phyloP scores from a whole-genome alignment of 2,888 invertebrate species.

The Beris morrisii region DNA sequence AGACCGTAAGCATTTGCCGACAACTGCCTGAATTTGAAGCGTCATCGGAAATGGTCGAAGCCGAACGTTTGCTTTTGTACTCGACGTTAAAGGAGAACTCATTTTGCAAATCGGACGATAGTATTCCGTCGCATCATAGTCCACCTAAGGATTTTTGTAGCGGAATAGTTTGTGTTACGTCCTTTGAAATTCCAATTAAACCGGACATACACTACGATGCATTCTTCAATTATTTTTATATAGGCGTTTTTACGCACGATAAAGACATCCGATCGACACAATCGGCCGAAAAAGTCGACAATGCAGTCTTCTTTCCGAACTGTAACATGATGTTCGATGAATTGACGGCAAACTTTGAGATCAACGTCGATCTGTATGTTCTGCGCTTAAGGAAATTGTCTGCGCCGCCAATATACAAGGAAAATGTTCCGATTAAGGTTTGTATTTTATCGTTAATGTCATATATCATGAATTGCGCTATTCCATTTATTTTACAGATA shows the following conservation, averaged over 20 bases:
- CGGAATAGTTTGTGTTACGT: slow-evolving; percentile 45
- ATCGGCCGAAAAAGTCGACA: slow-evolving; percentile 49
- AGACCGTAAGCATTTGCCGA: slow-evolving; percentile 57
- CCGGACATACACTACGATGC: slow-evolving; percentile 48
- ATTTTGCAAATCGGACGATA: slow-evolving; percentile 30
- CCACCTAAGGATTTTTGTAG: slow-evolving; percentile 27
- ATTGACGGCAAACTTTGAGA: slow-evolving; percentile 51
- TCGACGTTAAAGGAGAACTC: slow-evolving; percentile 47
- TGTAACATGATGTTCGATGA: slow-evolving; percentile 52
- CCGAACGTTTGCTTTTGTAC: slow-evolving; percentile 57
- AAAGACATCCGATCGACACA: slow-evolving; percentile 52
- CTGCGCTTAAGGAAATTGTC: slow-evolving; percentile 55
- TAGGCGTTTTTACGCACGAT: slow-evolving; percentile 51
- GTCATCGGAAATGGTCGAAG: slow-evolving; percentile 59
- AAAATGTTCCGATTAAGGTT: slow-evolving; percentile 23
- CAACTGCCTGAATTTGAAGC: slow-evolving; percentile 56
- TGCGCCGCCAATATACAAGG: slow-evolving; percentile 11
- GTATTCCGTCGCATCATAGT: slow-evolving; percentile 26
- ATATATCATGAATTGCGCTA: not conserved
- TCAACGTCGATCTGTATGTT: slow-evolving; percentile 58
- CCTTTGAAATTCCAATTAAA: slow-evolving; percentile 49
- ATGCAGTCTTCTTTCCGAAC: slow-evolving; percentile 49
- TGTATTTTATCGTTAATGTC: not conserved
- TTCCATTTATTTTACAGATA: slow-evolving; percentile 5
- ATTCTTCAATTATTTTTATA: slow-evolving; percentile 54